phyloP scores from a whole-genome alignment of 2,888 invertebrate species.

The Megaustenia siamemsis region DNA sequence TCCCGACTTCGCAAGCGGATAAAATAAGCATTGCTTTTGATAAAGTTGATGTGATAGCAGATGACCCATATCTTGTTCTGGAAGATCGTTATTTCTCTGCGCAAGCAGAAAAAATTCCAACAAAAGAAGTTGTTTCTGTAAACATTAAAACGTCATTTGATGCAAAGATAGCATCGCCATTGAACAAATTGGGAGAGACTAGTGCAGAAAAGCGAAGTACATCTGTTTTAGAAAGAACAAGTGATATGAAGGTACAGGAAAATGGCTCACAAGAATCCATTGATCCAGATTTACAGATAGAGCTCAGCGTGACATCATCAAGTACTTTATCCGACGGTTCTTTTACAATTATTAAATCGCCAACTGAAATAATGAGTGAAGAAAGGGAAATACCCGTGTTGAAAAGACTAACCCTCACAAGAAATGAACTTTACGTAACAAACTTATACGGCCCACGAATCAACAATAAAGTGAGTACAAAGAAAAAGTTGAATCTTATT shows the following conservation, averaged over 20 bases:
- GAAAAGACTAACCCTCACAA: slow-evolving; percentile 28
- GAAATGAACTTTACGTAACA: slow-evolving; percentile 37
- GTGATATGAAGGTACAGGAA: neutral
- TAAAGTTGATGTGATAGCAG: slow-evolving; percentile 16
- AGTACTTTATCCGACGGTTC: neutral
- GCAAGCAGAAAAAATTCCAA: neutral
- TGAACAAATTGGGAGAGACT: neutral
- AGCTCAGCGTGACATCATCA: neutral
- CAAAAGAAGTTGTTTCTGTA: neutral
- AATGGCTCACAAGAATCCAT: neutral
- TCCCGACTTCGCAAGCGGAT: neutral
- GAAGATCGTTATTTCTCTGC: neutral
- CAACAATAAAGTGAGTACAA: neutral
- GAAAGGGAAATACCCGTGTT: neutral
- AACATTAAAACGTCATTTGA: too few species aligned
- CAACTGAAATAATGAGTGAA: neutral
- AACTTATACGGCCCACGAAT: slow-evolving; percentile 12
- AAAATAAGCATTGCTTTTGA: neutral
- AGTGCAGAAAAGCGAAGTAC: too few species aligned
- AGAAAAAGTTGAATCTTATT: neutral
- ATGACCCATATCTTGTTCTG: neutral
- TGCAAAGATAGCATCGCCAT: neutral
- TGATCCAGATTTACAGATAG: neutral
- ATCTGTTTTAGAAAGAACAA: neutral
- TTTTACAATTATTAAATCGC: neutral